These are phyloP conservation scores for Eremophila alpestris DNA, from an alignment of 2,797 vertebrate genomes.

Conservation along the genomic window DNA sequence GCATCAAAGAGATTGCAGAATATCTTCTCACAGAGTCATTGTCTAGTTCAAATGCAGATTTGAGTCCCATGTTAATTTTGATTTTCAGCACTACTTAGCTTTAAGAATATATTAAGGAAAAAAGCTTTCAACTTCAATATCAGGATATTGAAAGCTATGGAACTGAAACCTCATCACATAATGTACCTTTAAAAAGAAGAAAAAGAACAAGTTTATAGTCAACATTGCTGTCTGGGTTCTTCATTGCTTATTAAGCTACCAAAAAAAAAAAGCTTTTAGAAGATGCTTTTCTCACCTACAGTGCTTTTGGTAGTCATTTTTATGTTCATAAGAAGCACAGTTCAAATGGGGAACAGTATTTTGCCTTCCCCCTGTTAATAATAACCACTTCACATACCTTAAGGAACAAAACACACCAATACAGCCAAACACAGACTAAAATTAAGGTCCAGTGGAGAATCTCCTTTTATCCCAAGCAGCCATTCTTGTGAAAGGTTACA, in stretches of 20 bases:
- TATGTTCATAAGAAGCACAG: not conserved
- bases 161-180: not conserved
- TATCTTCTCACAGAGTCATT: slow-evolving; percentile 8
- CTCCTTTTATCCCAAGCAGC: not conserved
- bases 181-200: not conserved
- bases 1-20: slow-evolving; percentile 42
- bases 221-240: not conserved
- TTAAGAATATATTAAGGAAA: slow-evolving; percentile 30
- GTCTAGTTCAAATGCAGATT: slow-evolving; percentile 53
- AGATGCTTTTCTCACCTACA: not conserved
- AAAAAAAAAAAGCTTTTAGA: not conserved
- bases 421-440: not conserved
- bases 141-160: not conserved
- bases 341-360: not conserved
- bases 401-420: not conserved
- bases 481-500: not conserved
- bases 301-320: not conserved
- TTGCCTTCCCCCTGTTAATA: not conserved
- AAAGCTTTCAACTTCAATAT: slow-evolving; percentile 39
- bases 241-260: not conserved
- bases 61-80: slow-evolving; percentile 21
- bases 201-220: not conserved
- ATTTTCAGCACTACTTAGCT: slow-evolving; percentile 53
- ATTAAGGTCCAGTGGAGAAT: not conserved
- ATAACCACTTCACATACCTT: not conserved